These are phyloP conservation scores for Manduca sexta DNA, from an alignment of 1,140 invertebrate species.

Conservation along the genomic window DNA sequence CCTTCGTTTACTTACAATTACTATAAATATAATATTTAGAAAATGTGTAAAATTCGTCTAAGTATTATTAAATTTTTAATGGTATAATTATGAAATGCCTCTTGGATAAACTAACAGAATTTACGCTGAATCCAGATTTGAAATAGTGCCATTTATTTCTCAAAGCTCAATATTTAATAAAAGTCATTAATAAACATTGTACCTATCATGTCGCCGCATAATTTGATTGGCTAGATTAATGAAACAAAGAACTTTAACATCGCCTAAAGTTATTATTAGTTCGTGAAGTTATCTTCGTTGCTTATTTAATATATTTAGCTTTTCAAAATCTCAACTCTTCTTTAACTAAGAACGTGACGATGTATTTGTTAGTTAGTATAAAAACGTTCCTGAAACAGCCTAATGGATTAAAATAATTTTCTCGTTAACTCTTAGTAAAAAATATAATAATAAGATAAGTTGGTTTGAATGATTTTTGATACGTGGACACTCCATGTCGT, in stretches of 20 bases:
- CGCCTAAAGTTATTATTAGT: no score
- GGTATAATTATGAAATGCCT: neutral
- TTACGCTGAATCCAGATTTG: slow-evolving; percentile 3
- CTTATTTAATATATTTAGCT: neutral
- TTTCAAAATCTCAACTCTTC: neutral
- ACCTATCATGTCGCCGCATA: no score
- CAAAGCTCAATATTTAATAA: neutral
- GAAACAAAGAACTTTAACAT: no score
- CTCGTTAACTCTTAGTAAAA: slow-evolving; percentile 3
- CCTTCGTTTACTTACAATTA: no score
- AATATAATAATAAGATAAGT: neutral
- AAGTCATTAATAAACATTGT: no score
- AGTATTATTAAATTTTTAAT: no score
- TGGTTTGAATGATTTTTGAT: neutral
- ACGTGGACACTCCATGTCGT: neutral
- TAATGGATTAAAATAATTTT: slow-evolving; percentile 5
- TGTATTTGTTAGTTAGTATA: slow-evolving; percentile 3
- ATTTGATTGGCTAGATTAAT: no score
- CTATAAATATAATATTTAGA: no score
- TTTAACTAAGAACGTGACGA: slow-evolving; percentile 4
- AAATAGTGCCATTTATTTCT: slow-evolving; percentile 17
- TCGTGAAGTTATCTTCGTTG: no score
- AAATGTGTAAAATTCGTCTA: no score
- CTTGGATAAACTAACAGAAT: neutral
- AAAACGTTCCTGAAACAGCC: slow-evolving; percentile 5